Evolutionary conservation across 1,140 invertebrate genomes (phyloP), one percentile per base, ranked within the genome.

Genomic region (Thaumatotibia leucotreta): DNA sequence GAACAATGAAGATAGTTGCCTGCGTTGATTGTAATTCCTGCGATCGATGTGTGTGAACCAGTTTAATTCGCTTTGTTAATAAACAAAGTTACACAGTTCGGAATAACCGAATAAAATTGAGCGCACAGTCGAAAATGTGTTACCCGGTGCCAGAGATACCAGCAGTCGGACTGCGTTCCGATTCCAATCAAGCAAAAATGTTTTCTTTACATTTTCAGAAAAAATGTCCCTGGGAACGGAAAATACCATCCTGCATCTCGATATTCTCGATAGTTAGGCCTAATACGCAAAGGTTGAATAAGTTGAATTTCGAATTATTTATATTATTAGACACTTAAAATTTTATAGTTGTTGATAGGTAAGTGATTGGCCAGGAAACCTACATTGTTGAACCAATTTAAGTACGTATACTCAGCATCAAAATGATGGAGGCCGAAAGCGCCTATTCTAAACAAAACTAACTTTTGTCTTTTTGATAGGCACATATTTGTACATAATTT

Each of bases 31-130:
- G 52, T 58, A 58, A 88, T 87, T 86, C 88, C 78, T 82, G 68
- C 68, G 79, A 74, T 50, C 76, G 80, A 86, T 85, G 82, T 84
- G 75, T 83, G 82, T 80, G 82, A 85, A 83, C 77, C 73, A 83
- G 79, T 86, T 85, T 82, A 77, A 75, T 79, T 81, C 70, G 70
- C 70, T 72, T 77, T 81, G 65, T 66, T 68, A 63, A 75, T 74
- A 63, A 63, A 63, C 62, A 63, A 63, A 29, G 52, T 58, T 58
- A 58, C 24, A 58, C 4, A 2, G 20, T 27, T 8, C 52, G 14
- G 27, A n/a, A n/a, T n/a, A n/a, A n/a, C n/a, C 14, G 24, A 58
- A 58, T 31, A 58, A 58, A 58, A 58, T 27, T 11, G 52, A 52
- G 23, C 50, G 22, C 49, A 20, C 33, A 20, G 50, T 8, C 23